Percentiles rank a stretch among this genome's conserved stretches.
Evolutionary conservation across 1,140 invertebrate species (phyloP).

Genomic region (Bradysia coprophila): DNA sequence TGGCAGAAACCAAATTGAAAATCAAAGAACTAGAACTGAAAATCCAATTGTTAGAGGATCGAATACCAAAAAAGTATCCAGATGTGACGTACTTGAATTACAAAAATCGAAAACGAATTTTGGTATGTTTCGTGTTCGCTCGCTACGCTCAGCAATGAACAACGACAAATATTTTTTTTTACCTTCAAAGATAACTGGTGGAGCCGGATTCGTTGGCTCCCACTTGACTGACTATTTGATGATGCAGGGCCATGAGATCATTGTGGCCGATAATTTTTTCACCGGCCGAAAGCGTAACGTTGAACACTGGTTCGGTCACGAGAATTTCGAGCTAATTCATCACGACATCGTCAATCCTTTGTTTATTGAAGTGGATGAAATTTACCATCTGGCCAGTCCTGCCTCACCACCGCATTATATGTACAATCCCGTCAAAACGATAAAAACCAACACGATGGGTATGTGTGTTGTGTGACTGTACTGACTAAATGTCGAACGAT

Average conservation of each 20-base stretch:
- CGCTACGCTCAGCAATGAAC: background rate
- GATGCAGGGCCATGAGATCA: conserved; percentile 93
- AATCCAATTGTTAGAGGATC: conserved; percentile 44
- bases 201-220: conserved; percentile 97
- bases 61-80: conserved; percentile 69
- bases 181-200: conserved; percentile 67
- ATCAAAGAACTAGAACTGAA: conserved; percentile 52
- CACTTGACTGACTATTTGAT: conserved; percentile 93
- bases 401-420: conserved; percentile 99
- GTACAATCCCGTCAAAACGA: conserved; percentile 99
- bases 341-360: conserved; percentile 98
- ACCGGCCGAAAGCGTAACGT: conserved; percentile 94
- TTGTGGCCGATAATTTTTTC: conserved; percentile 97
- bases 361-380: conserved; percentile 96
- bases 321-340: conserved; percentile 97
- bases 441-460: conserved; percentile 97
- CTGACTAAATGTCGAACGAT: background rate
- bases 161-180: background rate
- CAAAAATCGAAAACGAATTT: conserved; percentile 73
- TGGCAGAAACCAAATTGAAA: conserved; percentile 36
- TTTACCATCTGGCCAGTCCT: conserved; percentile 97
- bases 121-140: conserved; percentile 35
- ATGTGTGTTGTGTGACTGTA: background rate
- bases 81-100: conserved; percentile 80
- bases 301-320: conserved; percentile 97